phyloP scores from a whole-genome alignment of 2,797 vertebrate species.

The Lateolabrax maculatus region DNA sequence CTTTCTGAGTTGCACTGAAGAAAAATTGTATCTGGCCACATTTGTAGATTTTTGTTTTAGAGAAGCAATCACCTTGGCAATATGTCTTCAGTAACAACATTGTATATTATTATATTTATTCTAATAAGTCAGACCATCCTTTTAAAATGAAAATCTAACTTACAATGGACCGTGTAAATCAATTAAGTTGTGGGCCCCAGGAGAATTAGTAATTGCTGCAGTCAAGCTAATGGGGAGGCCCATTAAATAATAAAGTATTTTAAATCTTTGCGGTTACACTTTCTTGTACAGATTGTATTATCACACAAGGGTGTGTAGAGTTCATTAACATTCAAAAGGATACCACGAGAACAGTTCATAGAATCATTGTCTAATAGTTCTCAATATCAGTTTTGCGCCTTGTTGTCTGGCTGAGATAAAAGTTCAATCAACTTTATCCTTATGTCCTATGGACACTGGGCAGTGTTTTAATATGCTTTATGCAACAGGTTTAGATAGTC shows the following conservation, averaged over 20 bases:
- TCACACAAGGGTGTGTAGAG: slow-evolving; percentile 12
- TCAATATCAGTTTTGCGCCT: slow-evolving; percentile 54
- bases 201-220: slow-evolving; percentile 33
- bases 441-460: slow-evolving; percentile 32
- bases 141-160: slow-evolving; percentile 1
- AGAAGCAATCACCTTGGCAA: too few relatives aligned
- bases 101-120: slow-evolving; percentile 10
- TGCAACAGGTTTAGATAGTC: slow-evolving; percentile 46
- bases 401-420: slow-evolving; percentile 62
- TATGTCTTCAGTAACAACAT: slow-evolving; percentile 6
- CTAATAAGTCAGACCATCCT: neutral
- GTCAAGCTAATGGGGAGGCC: slow-evolving; percentile 7
- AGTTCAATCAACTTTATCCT: slow-evolving; percentile 42
- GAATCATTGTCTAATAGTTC: slow-evolving; percentile 42
- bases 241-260: slow-evolving; percentile 34
- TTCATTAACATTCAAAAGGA: slow-evolving; percentile 50
- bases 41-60: neutral
- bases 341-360: slow-evolving; percentile 8
- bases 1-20: neutral
- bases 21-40: neutral
- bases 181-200: slow-evolving; percentile 11
- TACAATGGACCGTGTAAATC: slow-evolving; percentile 8
- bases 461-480: slow-evolving; percentile 47
- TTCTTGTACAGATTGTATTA: slow-evolving; percentile 31
- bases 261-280: slow-evolving; percentile 18